Conservation (phyloP, 2,888 invertebrate genomes). For the Epinotia bilunana region DNA sequence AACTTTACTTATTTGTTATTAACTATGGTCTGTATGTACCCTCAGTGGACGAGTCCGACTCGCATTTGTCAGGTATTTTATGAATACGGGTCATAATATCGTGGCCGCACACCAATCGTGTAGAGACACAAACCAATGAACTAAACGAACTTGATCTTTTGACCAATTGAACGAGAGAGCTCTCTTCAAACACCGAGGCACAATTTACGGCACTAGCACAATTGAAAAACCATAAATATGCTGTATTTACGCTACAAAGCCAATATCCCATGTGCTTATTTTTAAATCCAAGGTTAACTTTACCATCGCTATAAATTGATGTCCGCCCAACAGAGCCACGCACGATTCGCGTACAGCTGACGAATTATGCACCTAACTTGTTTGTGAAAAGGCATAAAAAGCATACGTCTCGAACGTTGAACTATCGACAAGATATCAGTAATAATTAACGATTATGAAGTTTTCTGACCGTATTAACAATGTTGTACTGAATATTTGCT, state of each 20-base stretch:
- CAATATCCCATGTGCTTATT: neutral
- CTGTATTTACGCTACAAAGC: constrained; percentile 4
- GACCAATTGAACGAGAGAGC: too few species aligned
- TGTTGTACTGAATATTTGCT: neutral
- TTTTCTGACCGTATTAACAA: neutral
- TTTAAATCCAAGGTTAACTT: constrained; percentile 1
- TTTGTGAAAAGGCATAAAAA: neutral
- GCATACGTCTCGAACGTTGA: neutral
- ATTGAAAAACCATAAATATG: neutral
- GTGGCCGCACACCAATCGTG: too few species aligned
- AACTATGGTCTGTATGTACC: too few species aligned
- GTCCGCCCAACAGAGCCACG: neutral
- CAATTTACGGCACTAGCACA: neutral
- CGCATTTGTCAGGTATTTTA: too few species aligned
- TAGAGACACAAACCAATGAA: too few species aligned
- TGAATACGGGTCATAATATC: too few species aligned
- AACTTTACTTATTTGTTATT: too few species aligned
- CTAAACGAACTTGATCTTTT: too few species aligned
- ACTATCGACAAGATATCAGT: neutral
- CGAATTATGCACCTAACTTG: neutral
- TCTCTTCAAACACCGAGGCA: neutral
- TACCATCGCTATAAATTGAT: neutral
- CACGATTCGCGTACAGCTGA: neutral
- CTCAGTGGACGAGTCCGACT: too few species aligned
- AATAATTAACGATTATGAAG: neutral